Conservation (phyloP, 2,113 vertebrate genomes). For the Cinclus cinclus region DNA sequence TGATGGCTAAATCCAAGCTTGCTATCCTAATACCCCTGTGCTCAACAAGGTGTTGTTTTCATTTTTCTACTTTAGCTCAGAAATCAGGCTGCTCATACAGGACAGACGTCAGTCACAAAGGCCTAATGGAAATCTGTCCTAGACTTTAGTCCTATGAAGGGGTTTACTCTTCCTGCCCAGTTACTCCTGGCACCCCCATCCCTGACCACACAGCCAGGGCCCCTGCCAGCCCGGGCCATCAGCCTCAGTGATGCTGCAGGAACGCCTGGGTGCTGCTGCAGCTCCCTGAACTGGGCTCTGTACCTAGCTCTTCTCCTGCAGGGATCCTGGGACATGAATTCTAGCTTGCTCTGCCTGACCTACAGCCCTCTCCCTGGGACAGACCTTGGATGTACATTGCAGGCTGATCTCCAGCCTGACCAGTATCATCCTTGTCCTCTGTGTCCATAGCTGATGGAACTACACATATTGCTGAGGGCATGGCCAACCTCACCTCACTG, state of each 20-base stretch:
- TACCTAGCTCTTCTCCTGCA: neutral
- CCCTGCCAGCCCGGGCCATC: neutral
- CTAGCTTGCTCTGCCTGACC: neutral
- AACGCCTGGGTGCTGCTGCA: neutral
- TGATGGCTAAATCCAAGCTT: neutral
- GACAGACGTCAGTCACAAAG: neutral
- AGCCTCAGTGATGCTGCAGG: neutral
- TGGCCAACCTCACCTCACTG: neutral
- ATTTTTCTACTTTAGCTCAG: neutral
- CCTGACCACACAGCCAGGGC: accelerated
- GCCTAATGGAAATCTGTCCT: neutral
- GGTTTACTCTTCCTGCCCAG: neutral
- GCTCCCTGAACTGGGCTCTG: neutral
- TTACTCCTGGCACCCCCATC: accelerated
- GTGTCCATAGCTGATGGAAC: neutral
- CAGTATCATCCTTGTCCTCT: neutral
- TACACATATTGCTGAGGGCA: accelerated
- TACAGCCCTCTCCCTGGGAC: neutral
- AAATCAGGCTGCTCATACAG: neutral
- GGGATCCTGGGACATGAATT: accelerated
- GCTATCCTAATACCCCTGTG: neutral
- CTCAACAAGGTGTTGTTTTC: neutral
- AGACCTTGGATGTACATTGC: neutral
- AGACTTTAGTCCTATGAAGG: neutral
- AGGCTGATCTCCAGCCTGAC: neutral